Evolutionary conservation across 2,797 vertebrate species (phyloP).

Genomic region (Anguilla pacifica): DNA sequence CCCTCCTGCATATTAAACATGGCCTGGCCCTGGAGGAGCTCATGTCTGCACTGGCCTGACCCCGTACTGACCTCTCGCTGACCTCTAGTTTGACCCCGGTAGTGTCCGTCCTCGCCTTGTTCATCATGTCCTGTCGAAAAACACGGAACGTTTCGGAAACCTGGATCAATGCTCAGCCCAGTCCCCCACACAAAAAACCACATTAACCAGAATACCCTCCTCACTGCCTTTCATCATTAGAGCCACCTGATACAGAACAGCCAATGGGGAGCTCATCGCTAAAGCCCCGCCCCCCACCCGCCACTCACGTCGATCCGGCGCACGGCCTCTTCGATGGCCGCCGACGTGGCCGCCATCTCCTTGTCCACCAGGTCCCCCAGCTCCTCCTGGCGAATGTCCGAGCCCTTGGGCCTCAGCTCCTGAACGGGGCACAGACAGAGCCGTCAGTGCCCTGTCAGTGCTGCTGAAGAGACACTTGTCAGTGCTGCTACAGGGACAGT

Average conservation of each 20-base stretch:
- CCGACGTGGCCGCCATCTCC: constrained; percentile 93
- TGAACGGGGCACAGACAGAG: constrained; percentile 47
- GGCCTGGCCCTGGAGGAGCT: not conserved
- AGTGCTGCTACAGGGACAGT: not conserved
- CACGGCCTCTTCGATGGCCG: constrained; percentile 92
- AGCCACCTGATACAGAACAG: too few relatives aligned
- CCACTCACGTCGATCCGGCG: constrained; percentile 87
- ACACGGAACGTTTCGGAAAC: constrained; percentile 14
- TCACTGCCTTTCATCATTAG: not conserved
- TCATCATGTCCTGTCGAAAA: constrained; percentile 91
- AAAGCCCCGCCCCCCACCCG: accelerated
- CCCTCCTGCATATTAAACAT: not conserved
- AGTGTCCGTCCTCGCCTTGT: constrained; percentile 86
- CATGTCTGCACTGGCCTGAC: not conserved
- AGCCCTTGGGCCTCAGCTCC: constrained; percentile 90
- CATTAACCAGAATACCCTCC: not conserved
- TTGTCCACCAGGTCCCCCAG: constrained; percentile 96
- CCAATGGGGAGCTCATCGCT: not conserved
- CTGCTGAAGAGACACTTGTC: not conserved
- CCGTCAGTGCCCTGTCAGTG: not conserved
- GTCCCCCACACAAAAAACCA: not conserved
- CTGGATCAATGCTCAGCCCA: not conserved
- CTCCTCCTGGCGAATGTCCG: constrained; percentile 90
- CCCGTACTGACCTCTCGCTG: constrained; percentile 85
- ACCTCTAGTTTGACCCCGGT: constrained; percentile 93